Evolutionary conservation across 2,113 vertebrate genomes (phyloP).

Genomic region (Oophaga pumilio): DNA sequence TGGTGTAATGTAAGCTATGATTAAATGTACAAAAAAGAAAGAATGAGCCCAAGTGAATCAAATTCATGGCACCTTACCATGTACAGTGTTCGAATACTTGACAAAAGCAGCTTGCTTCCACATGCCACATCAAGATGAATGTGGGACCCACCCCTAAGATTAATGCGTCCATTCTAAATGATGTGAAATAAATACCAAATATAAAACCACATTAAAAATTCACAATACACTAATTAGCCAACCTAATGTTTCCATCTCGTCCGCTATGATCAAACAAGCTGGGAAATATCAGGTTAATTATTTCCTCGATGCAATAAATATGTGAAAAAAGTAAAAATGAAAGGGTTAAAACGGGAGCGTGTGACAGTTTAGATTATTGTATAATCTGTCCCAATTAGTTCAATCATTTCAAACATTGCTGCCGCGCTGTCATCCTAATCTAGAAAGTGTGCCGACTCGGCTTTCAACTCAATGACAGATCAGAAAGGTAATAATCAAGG

Average conservation of each 20-base stretch:
- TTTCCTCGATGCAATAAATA: background rate
- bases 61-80: background rate
- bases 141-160: background rate
- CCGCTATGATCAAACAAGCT: background rate
- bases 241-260: conserved; percentile 1
- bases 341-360: conserved; percentile 26
- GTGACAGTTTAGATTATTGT: conserved; percentile 33
- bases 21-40: background rate
- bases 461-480: conserved; percentile 12
- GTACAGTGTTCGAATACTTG: background rate
- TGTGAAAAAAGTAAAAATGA: background rate
- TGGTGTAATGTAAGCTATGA: background rate
- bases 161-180: background rate
- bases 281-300: background rate
- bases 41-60: background rate
- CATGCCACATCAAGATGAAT: background rate
- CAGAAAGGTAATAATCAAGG: conserved; percentile 37
- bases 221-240: conserved; percentile 3
- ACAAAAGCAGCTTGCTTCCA: background rate
- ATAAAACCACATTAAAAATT: conserved; percentile 7
- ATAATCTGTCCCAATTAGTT: conserved; percentile 39
- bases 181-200: conserved; percentile 13
- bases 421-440: conserved; percentile 34
- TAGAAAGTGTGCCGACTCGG: conserved; percentile 8
- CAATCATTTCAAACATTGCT: conserved; percentile 22